Percentiles rank a stretch among this genome's conserved stretches.
Conservation (phyloP, 2,797 vertebrate genomes). For the Pyrocephalus nanus region DNA sequence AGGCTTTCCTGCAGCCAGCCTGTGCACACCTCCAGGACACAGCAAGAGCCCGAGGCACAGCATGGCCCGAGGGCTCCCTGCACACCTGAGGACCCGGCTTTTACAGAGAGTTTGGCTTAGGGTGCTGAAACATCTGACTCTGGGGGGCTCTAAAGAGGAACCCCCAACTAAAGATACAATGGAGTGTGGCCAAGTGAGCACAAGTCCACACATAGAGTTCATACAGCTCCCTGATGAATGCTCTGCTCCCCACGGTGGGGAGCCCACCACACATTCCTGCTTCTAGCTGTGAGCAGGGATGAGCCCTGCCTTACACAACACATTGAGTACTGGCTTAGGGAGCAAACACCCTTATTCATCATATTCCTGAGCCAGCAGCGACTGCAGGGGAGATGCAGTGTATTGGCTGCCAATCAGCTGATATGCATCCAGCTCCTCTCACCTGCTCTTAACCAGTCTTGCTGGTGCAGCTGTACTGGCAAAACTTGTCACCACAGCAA, state of each 20-base stretch:
- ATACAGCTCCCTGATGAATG: background rate
- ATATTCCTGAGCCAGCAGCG: background rate
- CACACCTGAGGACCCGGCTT: background rate
- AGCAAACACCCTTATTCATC: background rate
- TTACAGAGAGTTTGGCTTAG: background rate
- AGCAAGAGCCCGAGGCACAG: background rate
- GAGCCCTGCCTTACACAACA: background rate
- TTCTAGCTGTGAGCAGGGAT: background rate
- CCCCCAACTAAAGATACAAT: fast-evolving
- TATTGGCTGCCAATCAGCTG: background rate
- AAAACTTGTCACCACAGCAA: conserved; percentile 15
- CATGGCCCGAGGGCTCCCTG: background rate
- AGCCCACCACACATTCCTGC: background rate
- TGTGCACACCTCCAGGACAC: fast-evolving
- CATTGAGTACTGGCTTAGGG: background rate
- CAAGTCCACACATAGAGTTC: fast-evolving
- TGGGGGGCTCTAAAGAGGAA: background rate
- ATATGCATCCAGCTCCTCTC: background rate
- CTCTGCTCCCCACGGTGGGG: background rate
- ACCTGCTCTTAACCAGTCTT: background rate
- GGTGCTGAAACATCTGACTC: background rate
- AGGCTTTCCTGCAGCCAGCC: background rate
- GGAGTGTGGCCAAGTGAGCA: background rate
- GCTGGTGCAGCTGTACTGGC: background rate
- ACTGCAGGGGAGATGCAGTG: background rate